Conservation (phyloP, 1,140 invertebrate genomes). For the Hylaeus volcanicus region DNA sequence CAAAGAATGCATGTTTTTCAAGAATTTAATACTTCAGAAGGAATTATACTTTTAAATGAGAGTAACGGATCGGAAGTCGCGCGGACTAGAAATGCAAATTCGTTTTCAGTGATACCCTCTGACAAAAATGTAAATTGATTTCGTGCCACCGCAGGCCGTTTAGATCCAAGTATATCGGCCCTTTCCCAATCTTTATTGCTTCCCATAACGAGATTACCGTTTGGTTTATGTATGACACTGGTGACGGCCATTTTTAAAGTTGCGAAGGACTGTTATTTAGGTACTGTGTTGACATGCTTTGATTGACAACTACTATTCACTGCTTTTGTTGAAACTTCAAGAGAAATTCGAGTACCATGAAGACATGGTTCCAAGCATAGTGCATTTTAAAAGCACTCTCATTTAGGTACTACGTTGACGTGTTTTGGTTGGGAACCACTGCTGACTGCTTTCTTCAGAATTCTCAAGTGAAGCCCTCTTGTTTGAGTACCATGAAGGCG, state of each 20-base stretch:
- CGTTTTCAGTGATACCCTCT: slow-evolving; percentile 64
- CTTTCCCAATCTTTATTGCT: slow-evolving; percentile 53
- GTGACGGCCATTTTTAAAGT: not conserved
- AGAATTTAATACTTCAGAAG: slow-evolving; percentile 65
- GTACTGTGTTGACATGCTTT: too few relatives aligned
- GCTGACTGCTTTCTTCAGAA: too few relatives aligned
- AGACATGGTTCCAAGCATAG: too few relatives aligned
- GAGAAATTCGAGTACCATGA: too few relatives aligned
- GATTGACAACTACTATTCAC: too few relatives aligned
- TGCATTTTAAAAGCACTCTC: too few relatives aligned
- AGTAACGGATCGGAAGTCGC: slow-evolving; percentile 57
- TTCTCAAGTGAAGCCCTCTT: too few relatives aligned
- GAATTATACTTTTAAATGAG: slow-evolving; percentile 68
- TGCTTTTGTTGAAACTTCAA: too few relatives aligned
- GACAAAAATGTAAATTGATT: slow-evolving; percentile 68
- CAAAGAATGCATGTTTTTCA: slow-evolving; percentile 61
- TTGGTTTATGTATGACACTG: slow-evolving; percentile 31
- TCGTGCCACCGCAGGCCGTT: slow-evolving; percentile 56
- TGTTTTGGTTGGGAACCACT: too few relatives aligned
- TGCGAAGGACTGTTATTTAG: too few relatives aligned
- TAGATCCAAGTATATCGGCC: slow-evolving; percentile 60
- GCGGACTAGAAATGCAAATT: slow-evolving; percentile 66
- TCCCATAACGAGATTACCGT: slow-evolving; percentile 33
- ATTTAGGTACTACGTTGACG: too few relatives aligned
- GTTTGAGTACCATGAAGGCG: too few relatives aligned